These are phyloP conservation scores for Lampris incognitus DNA, from an alignment of 2,113 vertebrate species.

Conservation along the genomic window DNA sequence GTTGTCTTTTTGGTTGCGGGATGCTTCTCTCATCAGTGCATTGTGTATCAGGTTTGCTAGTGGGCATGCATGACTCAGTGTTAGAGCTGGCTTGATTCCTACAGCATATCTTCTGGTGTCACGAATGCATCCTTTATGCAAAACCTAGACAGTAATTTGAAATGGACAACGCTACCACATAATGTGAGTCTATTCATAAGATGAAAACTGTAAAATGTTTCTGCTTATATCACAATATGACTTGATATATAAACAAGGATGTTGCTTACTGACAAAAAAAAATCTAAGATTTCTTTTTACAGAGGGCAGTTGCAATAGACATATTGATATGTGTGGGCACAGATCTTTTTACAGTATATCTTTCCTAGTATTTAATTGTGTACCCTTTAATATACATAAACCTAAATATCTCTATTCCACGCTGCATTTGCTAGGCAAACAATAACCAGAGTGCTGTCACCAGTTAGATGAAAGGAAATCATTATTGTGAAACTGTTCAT, in stretches of 20 bases:
- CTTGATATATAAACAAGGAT: neutral
- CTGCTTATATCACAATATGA: conserved; percentile 30
- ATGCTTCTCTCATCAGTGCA: conserved; percentile 62
- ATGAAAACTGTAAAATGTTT: conserved; percentile 33
- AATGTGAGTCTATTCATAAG: conserved; percentile 27
- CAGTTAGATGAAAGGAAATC: neutral
- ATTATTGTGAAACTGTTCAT: neutral
- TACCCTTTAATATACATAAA: neutral
- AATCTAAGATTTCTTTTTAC: neutral
- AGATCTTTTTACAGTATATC: neutral
- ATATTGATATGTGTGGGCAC: conserved; percentile 4
- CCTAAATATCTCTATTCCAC: neutral
- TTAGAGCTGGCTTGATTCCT: conserved; percentile 62
- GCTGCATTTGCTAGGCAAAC: neutral
- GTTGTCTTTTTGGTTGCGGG: conserved; percentile 46
- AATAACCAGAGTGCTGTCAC: neutral
- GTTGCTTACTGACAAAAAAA: neutral
- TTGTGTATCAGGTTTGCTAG: conserved; percentile 73
- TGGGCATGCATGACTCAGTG: conserved; percentile 68
- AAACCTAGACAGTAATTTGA: conserved; percentile 48
- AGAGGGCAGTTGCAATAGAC: neutral
- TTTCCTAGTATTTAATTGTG: neutral
- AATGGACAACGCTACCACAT: conserved; percentile 45
- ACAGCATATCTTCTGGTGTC: conserved; percentile 68
- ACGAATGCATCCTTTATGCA: conserved; percentile 54